Percentiles rank a stretch among this genome's conserved stretches.
Evolutionary conservation across 2,888 invertebrate species (phyloP).

Genomic region (Peribatodes rhomboidaria): DNA sequence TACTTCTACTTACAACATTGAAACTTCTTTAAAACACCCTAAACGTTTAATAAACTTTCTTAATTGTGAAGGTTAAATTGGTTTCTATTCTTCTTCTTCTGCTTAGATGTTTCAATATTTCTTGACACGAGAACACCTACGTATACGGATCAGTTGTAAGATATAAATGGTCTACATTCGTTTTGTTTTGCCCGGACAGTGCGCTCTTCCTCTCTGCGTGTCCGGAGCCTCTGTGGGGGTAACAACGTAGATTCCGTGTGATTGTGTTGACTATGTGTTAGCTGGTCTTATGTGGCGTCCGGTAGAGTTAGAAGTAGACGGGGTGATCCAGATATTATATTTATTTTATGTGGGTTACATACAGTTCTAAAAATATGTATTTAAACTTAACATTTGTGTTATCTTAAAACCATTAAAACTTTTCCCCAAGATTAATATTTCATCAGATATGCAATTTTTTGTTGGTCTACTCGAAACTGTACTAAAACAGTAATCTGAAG

Average conservation of each 20-base stretch:
- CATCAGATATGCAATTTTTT: background rate
- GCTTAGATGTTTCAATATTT: background rate
- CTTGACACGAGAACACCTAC: background rate
- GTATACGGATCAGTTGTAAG: conserved; percentile 2
- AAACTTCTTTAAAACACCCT: background rate
- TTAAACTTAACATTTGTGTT: too few species aligned
- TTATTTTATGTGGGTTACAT: too few species aligned
- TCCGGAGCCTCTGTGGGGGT: conserved; percentile 74
- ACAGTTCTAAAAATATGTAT: too few species aligned
- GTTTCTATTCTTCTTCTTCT: too few species aligned
- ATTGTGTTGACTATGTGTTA: conserved; percentile 23
- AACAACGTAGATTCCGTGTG: conserved; percentile 37
- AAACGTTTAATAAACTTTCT: background rate
- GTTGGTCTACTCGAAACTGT: too few species aligned
- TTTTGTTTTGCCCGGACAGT: conserved; percentile 65
- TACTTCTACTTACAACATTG: background rate
- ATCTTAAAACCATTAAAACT: too few species aligned
- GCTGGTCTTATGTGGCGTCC: conserved; percentile 26
- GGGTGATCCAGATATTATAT: conserved; percentile 5
- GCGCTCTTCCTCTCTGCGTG: conserved; percentile 73
- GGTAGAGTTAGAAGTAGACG: conserved; percentile 22
- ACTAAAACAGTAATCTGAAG: too few species aligned
- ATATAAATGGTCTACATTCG: conserved; percentile 41
- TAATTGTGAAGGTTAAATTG: background rate
- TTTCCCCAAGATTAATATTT: too few species aligned